Evolutionary conservation across 2,113 vertebrate genomes (phyloP), one percentile per base, ranked within the genome.

Genomic region (Girardinichthys multiradiatus): DNA sequence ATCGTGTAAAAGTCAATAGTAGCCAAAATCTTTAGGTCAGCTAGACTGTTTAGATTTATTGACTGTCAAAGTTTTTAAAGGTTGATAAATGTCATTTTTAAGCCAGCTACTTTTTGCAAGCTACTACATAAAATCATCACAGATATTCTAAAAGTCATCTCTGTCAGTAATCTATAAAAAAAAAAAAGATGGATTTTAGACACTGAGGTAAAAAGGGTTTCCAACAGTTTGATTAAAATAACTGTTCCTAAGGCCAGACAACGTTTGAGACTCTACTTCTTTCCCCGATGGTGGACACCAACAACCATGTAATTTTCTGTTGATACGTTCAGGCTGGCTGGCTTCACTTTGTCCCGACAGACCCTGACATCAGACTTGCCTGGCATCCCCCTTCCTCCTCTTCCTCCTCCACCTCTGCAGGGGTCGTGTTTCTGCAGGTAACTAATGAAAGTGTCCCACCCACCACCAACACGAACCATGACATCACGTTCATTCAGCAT

Each of bases 401-500:
- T 95, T 71, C 96, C 95, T 76, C 96, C 70, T 69, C 65, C 71
- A 19, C 96, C 95, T 77, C 97, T 93, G 94, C 98, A 99, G 0
- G 98, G 98, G 90, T 99, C 98, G 0, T 99, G 98, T 88, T 99
- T 99, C 92, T 97, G 93, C 77, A 99, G 90, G 86, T 99, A 99
- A 29, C 96, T 94, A 4, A 93, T 92, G 42, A 99, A 99, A 2
- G 97, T 97, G 92, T 99, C 98, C 98, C 98, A 99, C 72, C 98
- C 98, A 65, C 98, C 98, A 21, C 98, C 98, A 1, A 99, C 96
- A 21, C 98, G 98, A 9, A 99, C 98, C 98, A 99, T 99, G 79
- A 97, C 97, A 0, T 99, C 96, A 7, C 96, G 98, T 90, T 99
- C 98, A 87, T 99, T 97, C 88, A 99, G 95, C 98, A 99, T 98